These are phyloP conservation scores for Anolis apletophallus DNA, from an alignment of 2,797 vertebrate species.

Conservation along the genomic window DNA sequence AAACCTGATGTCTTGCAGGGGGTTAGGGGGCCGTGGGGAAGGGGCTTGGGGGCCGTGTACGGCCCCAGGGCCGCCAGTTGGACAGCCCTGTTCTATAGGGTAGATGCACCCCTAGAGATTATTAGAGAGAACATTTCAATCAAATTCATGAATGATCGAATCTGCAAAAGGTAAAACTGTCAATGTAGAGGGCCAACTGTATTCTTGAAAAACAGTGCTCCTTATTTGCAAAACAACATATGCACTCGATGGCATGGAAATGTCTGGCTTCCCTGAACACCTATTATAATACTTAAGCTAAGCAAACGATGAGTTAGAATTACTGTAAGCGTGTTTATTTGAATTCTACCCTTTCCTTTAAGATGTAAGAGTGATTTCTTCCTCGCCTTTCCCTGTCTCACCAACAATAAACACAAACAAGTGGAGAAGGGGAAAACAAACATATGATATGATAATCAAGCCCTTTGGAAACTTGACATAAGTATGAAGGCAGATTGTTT, in stretches of 20 bases:
- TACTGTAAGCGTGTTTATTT: not conserved
- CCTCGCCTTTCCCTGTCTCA: conserved; percentile 56
- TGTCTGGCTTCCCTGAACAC: not conserved
- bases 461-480: conserved; percentile 44
- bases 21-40: no score
- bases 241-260: not conserved
- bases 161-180: no score
- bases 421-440: conserved; percentile 62
- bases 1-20: no score
- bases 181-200: no score
- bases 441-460: conserved; percentile 60
- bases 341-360: conserved; percentile 16
- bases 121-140: no score
- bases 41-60: no score
- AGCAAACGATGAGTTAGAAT: conserved; percentile 9
- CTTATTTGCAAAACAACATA: not conserved
- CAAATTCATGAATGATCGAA: no score
- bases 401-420: conserved; percentile 50
- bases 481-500: conserved; percentile 42
- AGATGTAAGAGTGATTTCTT: conserved; percentile 42
- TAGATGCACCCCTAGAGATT: no score
- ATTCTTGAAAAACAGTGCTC: not conserved
- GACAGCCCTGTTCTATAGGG: no score
- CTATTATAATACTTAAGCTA: conserved; percentile 14
- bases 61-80: no score